These are phyloP conservation scores for Rhineura floridana DNA, from an alignment of 2,113 vertebrate species.

Conservation along the genomic window DNA sequence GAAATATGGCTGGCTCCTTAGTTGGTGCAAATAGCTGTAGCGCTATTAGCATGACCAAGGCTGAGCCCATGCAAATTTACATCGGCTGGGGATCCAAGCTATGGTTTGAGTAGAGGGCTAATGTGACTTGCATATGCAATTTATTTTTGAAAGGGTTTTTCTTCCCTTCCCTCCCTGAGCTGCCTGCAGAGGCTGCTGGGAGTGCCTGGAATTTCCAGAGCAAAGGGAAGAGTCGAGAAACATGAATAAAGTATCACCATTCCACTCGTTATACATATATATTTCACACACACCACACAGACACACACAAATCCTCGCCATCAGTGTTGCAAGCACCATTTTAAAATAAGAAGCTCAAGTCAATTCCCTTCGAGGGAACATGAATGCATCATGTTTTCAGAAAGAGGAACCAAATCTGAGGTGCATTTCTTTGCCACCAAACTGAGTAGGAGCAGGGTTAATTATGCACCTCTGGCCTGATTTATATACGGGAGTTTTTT, in stretches of 20 bases:
- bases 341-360: constrained; percentile 65
- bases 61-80: background rate
- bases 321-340: constrained; percentile 61
- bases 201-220: constrained; percentile 70
- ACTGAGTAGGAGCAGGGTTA: constrained; percentile 65
- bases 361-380: constrained; percentile 41
- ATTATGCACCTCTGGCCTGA: constrained; percentile 65
- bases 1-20: background rate
- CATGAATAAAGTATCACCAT: constrained; percentile 74
- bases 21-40: constrained; percentile 5
- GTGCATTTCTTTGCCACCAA: constrained; percentile 62
- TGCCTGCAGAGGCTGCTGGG: constrained; percentile 51
- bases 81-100: constrained; percentile 30
- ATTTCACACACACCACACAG: constrained; percentile 6
- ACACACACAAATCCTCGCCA: constrained; percentile 39
- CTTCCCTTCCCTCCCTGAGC: constrained; percentile 54
- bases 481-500: constrained; percentile 67
- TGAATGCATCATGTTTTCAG: constrained; percentile 54
- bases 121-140: constrained; percentile 72
- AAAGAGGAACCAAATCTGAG: constrained; percentile 68
- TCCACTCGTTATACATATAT: constrained; percentile 58
- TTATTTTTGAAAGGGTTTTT: constrained; percentile 66
- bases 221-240: constrained; percentile 65
- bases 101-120: constrained; percentile 51
- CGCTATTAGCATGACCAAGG: background rate